Evolutionary conservation across 1,140 invertebrate genomes (phyloP), one percentile per base, ranked within the genome.

Genomic region (Drosophila obscura): DNA sequence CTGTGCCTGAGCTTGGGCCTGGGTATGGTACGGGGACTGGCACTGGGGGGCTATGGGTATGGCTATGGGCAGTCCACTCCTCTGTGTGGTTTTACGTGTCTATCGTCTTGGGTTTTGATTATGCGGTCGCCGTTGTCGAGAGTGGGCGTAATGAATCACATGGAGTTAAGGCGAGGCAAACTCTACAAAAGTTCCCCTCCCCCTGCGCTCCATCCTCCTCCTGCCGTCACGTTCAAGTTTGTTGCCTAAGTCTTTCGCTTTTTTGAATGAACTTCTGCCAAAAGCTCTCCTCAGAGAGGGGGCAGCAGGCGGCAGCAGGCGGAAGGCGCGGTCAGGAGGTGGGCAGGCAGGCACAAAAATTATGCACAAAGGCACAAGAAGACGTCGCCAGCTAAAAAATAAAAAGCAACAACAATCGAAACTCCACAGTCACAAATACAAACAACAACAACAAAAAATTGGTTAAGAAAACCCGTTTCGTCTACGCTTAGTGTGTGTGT

Each of bases 241-340:
- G 79, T 82, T 87, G 83, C 82, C 65, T 88, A 87, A 87, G 82
- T 87, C 84, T 78, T 87, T 87, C 71, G 79, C 31, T 74, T 87
- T 81, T 87, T 87, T 87, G 79, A 88, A 87, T 87, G 82, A 82
- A 82, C 85, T 88, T 88, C 74, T 80, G 74, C 69, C 59, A 73
- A 85, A 81, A 69, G 52, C 65, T 71, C 19, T 9, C 35, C 35
- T 39, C 35, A 11, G 35, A 11, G 35, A 39, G 11, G 11, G 35
- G 35, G 11, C 24, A 22, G 13, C 19, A 16, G 15, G 44, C 31
- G 53, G 43, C 24, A 46, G 43, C 24, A 46, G 43, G 15, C 1
- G 44, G 39, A 49, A 63, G 72, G 41, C 45, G 49, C 50, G 59
- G 62, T 48, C 62, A 65, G 64, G 31, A 74, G 63, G 35, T 39